phyloP scores from a whole-genome alignment of 2,797 vertebrate genomes.

The Oophaga sylvatica region DNA sequence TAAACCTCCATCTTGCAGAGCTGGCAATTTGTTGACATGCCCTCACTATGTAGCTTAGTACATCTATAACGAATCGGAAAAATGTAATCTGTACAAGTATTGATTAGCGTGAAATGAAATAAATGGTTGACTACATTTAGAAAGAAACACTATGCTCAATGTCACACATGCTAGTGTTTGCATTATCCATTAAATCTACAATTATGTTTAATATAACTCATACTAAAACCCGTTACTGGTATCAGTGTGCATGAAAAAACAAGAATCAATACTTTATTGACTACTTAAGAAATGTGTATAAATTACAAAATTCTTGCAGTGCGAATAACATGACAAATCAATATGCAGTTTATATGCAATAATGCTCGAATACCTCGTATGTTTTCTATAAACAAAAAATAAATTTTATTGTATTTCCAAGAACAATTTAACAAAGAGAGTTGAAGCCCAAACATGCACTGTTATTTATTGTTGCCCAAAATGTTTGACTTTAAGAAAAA shows the following conservation, averaged over 20 bases:
- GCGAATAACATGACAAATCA: slow-evolving; percentile 33
- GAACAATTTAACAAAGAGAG: neutral
- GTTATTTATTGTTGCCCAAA: neutral
- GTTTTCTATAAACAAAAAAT: neutral
- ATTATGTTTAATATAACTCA: slow-evolving; percentile 22
- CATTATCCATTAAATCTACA: slow-evolving; percentile 12
- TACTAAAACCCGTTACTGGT: neutral
- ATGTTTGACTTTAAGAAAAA: neutral
- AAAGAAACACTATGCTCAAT: slow-evolving; percentile 21
- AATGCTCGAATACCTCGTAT: neutral
- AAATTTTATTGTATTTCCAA: neutral
- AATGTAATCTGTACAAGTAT: slow-evolving; percentile 17
- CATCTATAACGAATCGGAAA: neutral
- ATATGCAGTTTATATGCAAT: slow-evolving; percentile 14
- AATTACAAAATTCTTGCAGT: slow-evolving; percentile 28
- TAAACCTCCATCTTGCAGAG: neutral
- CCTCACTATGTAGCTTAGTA: neutral
- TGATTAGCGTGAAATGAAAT: neutral
- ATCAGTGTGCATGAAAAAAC: slow-evolving; percentile 17
- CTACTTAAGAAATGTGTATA: slow-evolving; percentile 27
- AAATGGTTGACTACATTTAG: neutral
- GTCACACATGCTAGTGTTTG: slow-evolving; percentile 1
- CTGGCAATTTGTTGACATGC: neutral
- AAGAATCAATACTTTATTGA: slow-evolving; percentile 26
- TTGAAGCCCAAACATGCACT: neutral